Base-by-base conservation (phyloP, 2,113 vertebrate species). In the Vireo altiloquus region DNA sequence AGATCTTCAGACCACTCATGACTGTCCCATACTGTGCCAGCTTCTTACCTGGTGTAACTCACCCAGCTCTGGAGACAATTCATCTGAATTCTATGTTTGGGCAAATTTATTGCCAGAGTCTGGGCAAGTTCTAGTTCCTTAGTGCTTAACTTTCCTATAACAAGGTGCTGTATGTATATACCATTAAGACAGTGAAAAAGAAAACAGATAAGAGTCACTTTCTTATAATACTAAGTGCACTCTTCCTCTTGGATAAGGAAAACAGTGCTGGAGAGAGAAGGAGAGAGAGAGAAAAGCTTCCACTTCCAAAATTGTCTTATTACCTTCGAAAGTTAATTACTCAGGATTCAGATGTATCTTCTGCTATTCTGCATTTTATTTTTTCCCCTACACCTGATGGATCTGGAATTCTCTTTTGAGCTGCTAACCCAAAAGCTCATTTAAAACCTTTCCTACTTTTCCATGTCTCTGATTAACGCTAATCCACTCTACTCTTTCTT, bases 381-480 rank as follows among this genome's bases (percentile, higher is more conserved):
- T 95, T 86, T 77, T 22, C 82, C 71, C 44, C 64, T 83, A n/a
- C 23, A 77, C 20, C 79, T 70, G 87, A 87, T 63, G 63, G 87
- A 80, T 93, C 82, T 89, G 68, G 88, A 90, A 94, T 92, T 94
- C 88, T 93, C 76, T 93, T 92, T 89, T 3, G 5, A 89, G 68
- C 88, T 86, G 74, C 89, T 74, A 92, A 89, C 78, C 92, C 74
- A 80, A 78, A 96, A 89, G 85, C 88, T 94, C 82, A 87, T 89
- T 97, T 95, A 90, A 96, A 96, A 92, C 47, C 86, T 71, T 96
- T 63, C 49, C 72, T 87, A 64, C 82, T 75, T 95, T 86, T 56
- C 92, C 46, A 28, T 64, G 64, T 77, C 79, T 90, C 82, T 92
- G 93, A 97, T 95, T 95, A 96, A 90, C 82, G 64, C 64, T 94